Evolutionary conservation across 2,888 invertebrate species (phyloP).

Genomic region (Ichneumon xanthorius): DNA sequence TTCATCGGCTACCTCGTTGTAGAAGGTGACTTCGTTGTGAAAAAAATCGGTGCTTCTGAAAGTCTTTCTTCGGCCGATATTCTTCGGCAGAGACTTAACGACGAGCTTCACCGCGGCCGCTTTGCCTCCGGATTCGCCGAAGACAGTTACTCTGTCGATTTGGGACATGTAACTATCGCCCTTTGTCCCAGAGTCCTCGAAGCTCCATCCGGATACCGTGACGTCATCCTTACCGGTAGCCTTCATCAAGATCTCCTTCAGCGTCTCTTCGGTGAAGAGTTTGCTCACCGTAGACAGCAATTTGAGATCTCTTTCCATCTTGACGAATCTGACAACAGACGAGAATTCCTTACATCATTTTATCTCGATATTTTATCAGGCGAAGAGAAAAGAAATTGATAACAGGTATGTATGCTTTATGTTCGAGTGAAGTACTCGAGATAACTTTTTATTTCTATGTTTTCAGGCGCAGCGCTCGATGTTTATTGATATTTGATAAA

Average conservation of each 20-base stretch:
- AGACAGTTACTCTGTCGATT: conserved; percentile 87
- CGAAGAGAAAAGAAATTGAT: too few species aligned
- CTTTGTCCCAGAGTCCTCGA: conserved; percentile 85
- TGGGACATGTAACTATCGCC: conserved; percentile 91
- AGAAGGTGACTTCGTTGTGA: conserved; percentile 89
- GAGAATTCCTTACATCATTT: neutral
- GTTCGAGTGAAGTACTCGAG: neutral
- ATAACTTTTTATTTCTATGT: neutral
- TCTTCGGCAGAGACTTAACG: conserved; percentile 89
- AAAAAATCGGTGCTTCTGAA: conserved; percentile 89
- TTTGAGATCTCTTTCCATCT: conserved; percentile 54
- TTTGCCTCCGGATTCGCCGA: conserved; percentile 83
- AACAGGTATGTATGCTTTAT: neutral
- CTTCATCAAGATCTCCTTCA: conserved; percentile 83
- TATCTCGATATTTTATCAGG: too few species aligned
- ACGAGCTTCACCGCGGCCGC: conserved; percentile 86
- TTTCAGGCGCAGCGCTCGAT: neutral
- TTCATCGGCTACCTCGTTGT: conserved; percentile 80
- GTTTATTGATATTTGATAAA: neutral
- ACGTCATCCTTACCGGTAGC: conserved; percentile 78
- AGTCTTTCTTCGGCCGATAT: conserved; percentile 87
- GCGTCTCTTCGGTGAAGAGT: conserved; percentile 83
- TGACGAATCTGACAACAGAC: neutral
- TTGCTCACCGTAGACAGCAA: conserved; percentile 72
- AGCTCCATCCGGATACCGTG: conserved; percentile 83